A percentile compares a stretch with the other conserved stretches of the same genome.
Evolutionary conservation across 2,797 vertebrate genomes (phyloP).

Genomic region (Pipistrellus kuhlii): DNA sequence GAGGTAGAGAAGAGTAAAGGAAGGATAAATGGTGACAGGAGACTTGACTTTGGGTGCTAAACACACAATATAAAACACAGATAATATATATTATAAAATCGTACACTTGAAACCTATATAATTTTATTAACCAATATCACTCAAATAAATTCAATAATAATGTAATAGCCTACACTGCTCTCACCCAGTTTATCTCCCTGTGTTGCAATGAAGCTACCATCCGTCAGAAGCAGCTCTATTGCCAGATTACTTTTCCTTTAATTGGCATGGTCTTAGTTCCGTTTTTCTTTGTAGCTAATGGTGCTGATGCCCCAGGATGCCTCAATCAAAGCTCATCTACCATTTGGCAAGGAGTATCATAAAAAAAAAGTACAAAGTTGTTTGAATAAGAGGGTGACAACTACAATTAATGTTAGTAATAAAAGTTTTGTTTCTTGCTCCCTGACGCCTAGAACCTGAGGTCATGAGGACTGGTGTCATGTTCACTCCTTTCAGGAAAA

Average conservation of each 20-base stretch:
- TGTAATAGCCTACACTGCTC: background rate
- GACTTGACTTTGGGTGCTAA: background rate
- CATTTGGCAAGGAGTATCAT: background rate
- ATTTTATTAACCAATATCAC: background rate
- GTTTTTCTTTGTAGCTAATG: background rate
- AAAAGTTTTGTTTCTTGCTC: background rate
- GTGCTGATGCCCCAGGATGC: background rate
- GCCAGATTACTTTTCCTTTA: background rate
- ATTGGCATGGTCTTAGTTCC: background rate
- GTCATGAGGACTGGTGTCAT: background rate
- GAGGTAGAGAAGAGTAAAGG: background rate
- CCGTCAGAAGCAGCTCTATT: background rate
- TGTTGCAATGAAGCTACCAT: background rate
- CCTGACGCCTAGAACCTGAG: background rate
- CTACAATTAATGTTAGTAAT: background rate
- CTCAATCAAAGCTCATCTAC: background rate
- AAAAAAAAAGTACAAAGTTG: background rate
- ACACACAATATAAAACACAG: background rate
- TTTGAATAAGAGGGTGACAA: background rate
- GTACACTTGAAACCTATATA: background rate
- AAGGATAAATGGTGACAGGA: background rate
- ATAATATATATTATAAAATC: background rate
- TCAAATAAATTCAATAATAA: background rate
- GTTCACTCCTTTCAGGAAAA: background rate
- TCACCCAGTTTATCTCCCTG: background rate